Base-by-base conservation (phyloP, 2,888 invertebrate species). In the Gisinianus flammeolus region DNA sequence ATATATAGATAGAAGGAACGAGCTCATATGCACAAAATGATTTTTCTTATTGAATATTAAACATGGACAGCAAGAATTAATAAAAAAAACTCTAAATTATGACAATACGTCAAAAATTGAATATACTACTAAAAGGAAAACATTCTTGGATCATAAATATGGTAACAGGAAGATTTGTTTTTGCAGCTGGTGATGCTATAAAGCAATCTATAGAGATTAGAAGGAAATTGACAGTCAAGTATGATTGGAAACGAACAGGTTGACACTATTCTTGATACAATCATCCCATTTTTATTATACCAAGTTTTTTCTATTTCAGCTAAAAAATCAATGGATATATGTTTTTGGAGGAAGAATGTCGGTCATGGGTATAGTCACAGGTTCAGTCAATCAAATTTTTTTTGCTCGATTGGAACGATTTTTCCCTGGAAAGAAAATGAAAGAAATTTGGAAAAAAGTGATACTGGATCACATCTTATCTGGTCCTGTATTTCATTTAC, bases 311-410 rank as follows among this genome's bases (percentile, higher is more conserved):
- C n/a, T n/a, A n/a, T n/a, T n/a, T n/a, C n/a, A n/a, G n/a, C n/a
- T n/a, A n/a, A n/a, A n/a, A n/a, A n/a, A n/a, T n/a, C n/a, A n/a
- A n/a, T n/a, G n/a, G n/a, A n/a, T n/a, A n/a, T n/a, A n/a, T n/a
- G n/a, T n/a, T n/a, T n/a, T n/a, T n/a, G n/a, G n/a, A 22, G 66
- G 66, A 26, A 19, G 66, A 26, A 67, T 67, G 67, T 30, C 67
- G 26, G 28, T 30, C 6, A 30, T 67, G 31, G 67, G 67, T 5
- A 19, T 67, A 6, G 2, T 31, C 19, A 3, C 5, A 12, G 67
- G 67, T 16, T 33, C 67, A 3, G 30, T 6, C 1, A 26, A 67
- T 6, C 67, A 67, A 31, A 10, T 67, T n/a, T 4, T 67, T 6
- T 67, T 30, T 67, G 26, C 31, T 30, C 16, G 26, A 3, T 30